These are phyloP conservation scores for Rhynchophorus ferrugineus DNA, from an alignment of 1,140 invertebrate species.

Conservation along the genomic window DNA sequence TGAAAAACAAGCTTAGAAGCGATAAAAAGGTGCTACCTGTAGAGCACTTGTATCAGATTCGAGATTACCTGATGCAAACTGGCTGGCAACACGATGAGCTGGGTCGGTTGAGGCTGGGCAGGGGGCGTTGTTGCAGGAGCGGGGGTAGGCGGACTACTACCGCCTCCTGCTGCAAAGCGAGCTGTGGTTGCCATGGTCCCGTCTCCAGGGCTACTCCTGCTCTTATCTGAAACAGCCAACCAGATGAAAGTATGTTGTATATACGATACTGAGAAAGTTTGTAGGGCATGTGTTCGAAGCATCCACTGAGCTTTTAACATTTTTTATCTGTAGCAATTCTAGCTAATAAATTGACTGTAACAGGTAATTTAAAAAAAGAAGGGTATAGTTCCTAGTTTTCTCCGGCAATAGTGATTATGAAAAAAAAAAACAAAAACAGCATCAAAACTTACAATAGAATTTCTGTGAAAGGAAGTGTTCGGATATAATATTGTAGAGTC, in stretches of 20 bases:
- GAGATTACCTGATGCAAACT: constrained; percentile 41
- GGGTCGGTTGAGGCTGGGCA: constrained; percentile 35
- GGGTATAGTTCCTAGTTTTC: no score
- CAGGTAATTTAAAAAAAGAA: no score
- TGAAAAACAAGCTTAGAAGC: neutral
- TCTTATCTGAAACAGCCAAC: constrained; percentile 32
- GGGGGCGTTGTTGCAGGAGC: constrained; percentile 37
- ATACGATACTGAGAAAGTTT: neutral
- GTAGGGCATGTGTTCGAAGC: neutral
- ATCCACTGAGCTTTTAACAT: neutral
- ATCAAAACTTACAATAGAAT: no score
- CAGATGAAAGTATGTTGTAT: constrained; percentile 7
- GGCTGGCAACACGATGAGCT: constrained; percentile 41
- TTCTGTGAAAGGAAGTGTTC: no score
- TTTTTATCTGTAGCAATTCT: neutral
- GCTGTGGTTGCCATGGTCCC: constrained; percentile 41
- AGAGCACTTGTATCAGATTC: constrained; percentile 12
- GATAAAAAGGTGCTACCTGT: constrained; percentile 5
- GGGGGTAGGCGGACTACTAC: constrained; percentile 38
- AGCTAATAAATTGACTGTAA: no score
- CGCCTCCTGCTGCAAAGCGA: constrained; percentile 38
- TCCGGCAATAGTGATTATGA: no score
- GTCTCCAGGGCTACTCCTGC: constrained; percentile 38
- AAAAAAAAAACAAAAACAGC: no score
- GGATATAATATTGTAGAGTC: no score